These are phyloP conservation scores for Xyrauchen texanus DNA, from an alignment of 2,113 vertebrate species.

Conservation along the genomic window DNA sequence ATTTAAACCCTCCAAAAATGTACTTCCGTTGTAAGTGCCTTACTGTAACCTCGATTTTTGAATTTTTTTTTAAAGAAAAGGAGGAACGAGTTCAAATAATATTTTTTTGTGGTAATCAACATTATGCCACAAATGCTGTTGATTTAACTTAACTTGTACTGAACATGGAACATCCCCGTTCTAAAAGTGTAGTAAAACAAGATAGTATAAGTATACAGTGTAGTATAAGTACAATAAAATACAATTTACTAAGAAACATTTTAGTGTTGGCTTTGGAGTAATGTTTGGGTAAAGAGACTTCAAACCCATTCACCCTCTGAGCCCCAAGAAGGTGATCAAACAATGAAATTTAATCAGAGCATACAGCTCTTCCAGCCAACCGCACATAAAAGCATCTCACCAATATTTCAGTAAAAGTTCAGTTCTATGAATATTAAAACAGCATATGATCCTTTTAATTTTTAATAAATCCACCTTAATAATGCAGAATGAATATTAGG, in stretches of 20 bases:
- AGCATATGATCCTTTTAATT: slow-evolving; percentile 76
- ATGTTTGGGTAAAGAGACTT: background rate
- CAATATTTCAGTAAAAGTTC: slow-evolving; percentile 74
- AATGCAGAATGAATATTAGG: slow-evolving; percentile 74
- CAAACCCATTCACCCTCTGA: slow-evolving; percentile 39
- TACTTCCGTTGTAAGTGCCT: no score
- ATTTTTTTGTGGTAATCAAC: no score
- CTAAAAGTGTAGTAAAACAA: no score
- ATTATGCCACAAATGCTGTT: no score
- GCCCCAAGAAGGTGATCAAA: slow-evolving; percentile 71
- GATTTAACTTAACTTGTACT: no score
- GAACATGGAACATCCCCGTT: no score
- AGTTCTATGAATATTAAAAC: slow-evolving; percentile 81
- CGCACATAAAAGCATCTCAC: slow-evolving; percentile 74
- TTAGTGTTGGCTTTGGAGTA: slow-evolving; percentile 4
- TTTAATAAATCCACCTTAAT: slow-evolving; percentile 78
- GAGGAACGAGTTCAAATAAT: no score
- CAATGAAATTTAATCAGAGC: slow-evolving; percentile 77
- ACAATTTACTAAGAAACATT: slow-evolving; percentile 47
- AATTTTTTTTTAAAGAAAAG: no score
- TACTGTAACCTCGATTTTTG: no score
- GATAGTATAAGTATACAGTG: no score
- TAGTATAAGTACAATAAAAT: background rate
- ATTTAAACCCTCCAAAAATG: no score
- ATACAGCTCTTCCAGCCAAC: slow-evolving; percentile 64